Percentiles rank a stretch among this genome's conserved stretches.
Evolutionary conservation across 2,797 vertebrate species (phyloP).

Genomic region (Cirrhinus molitorella): DNA sequence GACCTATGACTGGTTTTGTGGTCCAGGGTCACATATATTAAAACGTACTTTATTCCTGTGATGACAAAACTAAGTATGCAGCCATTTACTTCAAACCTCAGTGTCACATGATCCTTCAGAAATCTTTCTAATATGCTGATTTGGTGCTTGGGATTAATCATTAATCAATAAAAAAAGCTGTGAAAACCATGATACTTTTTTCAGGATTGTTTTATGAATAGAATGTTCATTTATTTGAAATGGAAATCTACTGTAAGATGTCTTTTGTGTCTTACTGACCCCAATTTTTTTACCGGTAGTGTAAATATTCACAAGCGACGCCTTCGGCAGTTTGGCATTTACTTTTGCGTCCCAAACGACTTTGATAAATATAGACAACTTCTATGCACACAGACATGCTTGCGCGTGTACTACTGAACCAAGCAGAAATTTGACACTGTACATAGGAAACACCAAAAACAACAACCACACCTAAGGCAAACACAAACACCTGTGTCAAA

Average conservation of each 20-base stretch:
- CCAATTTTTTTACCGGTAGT: neutral
- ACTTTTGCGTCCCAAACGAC: neutral
- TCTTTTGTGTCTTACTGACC: neutral
- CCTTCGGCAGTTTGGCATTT: neutral
- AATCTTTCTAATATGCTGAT: neutral
- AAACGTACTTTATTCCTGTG: neutral
- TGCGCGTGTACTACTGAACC: conserved; percentile 38
- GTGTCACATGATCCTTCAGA: neutral
- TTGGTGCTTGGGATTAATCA: neutral
- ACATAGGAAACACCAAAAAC: conserved; percentile 16
- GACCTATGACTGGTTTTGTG: too few species aligned
- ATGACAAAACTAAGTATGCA: neutral
- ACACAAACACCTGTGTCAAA: conserved; percentile 45
- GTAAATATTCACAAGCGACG: neutral
- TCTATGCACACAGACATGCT: conserved; percentile 26
- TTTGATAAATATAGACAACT: neutral
- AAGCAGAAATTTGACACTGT: conserved; percentile 23
- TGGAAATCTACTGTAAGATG: neutral
- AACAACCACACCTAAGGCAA: conserved; percentile 42
- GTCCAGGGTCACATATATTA: too few species aligned
- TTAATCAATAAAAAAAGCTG: neutral
- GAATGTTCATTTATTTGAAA: neutral
- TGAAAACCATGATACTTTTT: neutral
- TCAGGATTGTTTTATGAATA: neutral
- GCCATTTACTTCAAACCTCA: neutral